Evolutionary conservation across 1,140 invertebrate genomes (phyloP).

Genomic region (Drosophila yakuba): DNA sequence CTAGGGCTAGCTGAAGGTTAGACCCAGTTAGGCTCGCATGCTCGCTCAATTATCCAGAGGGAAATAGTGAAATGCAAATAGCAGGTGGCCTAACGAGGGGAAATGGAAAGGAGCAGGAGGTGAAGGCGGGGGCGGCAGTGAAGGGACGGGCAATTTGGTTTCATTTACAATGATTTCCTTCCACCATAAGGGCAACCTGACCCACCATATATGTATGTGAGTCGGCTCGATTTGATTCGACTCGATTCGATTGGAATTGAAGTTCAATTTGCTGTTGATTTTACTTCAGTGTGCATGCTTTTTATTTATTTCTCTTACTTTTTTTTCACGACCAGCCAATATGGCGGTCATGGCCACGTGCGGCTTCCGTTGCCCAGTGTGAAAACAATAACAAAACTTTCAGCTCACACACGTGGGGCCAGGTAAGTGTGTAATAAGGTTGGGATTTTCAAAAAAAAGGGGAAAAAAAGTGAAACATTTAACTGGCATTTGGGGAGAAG

Average conservation of each 20-base stretch:
- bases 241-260: constrained; percentile 47
- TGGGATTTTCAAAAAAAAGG: not conserved
- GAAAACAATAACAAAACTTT: constrained; percentile 46
- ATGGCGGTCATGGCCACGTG: constrained; percentile 65
- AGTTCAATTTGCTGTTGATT: constrained; percentile 43
- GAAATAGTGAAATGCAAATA: constrained; percentile 34
- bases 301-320: not conserved
- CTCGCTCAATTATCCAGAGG: constrained; percentile 63
- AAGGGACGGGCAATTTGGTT: constrained; percentile 44
- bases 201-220: not conserved
- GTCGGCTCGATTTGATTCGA: constrained; percentile 23
- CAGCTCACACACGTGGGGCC: constrained; percentile 10
- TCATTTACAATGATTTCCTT: constrained; percentile 71
- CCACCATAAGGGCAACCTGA: constrained; percentile 42
- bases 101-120: not conserved
- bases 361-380: constrained; percentile 5
- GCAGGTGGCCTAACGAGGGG: not conserved
- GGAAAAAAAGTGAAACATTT: not conserved
- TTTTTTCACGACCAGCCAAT: constrained; percentile 10
- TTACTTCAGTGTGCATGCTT: not conserved
- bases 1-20: constrained; percentile 34
- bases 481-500: constrained; percentile 3
- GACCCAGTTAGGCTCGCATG: constrained; percentile 47
- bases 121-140: too few relatives aligned
- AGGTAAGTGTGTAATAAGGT: constrained; percentile 18